Conservation (phyloP, 1,140 invertebrate genomes). For the Drosophila orena region DNA sequence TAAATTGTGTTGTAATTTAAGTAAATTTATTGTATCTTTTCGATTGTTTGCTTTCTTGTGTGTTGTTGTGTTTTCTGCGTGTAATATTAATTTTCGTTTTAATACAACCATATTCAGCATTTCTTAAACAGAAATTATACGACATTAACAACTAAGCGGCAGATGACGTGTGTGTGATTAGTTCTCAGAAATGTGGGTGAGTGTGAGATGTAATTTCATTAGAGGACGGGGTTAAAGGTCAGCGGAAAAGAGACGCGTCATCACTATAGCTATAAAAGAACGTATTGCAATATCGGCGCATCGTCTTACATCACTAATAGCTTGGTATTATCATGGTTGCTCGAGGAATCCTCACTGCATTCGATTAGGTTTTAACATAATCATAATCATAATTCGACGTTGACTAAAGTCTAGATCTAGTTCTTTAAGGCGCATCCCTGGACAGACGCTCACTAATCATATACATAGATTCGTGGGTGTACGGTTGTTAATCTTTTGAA, state of each 20-base stretch:
- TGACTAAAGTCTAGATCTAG: slow-evolving; percentile 60
- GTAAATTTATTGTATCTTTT: slow-evolving; percentile 39
- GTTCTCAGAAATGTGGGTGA: slow-evolving; percentile 31
- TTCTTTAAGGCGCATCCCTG: slow-evolving; percentile 61
- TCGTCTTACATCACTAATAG: slow-evolving; percentile 67
- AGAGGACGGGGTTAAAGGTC: slow-evolving; percentile 60
- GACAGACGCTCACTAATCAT: slow-evolving; percentile 65
- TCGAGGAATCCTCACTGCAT: slow-evolving; percentile 44
- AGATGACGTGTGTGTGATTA: slow-evolving; percentile 35
- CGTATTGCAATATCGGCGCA: slow-evolving; percentile 72
- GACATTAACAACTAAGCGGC: slow-evolving; percentile 66
- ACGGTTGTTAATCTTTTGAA: slow-evolving; percentile 33
- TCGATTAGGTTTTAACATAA: slow-evolving; percentile 45
- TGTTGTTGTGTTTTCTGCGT: slow-evolving; percentile 10
- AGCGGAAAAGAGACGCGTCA: slow-evolving; percentile 47
- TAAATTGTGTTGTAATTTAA: slow-evolving; percentile 26
- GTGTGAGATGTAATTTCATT: slow-evolving; percentile 68
- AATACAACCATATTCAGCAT: slow-evolving; percentile 74
- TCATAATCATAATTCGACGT: slow-evolving; percentile 49
- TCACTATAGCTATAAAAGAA: slow-evolving; percentile 60
- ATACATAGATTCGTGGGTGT: slow-evolving; percentile 63
- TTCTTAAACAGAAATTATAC: slow-evolving; percentile 66
- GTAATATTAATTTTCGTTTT: slow-evolving; percentile 19
- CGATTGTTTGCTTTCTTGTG: no score
- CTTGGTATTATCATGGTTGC: slow-evolving; percentile 54